Base-by-base conservation (phyloP, 2,888 invertebrate genomes). In the Drosophila nigricruria region DNA sequence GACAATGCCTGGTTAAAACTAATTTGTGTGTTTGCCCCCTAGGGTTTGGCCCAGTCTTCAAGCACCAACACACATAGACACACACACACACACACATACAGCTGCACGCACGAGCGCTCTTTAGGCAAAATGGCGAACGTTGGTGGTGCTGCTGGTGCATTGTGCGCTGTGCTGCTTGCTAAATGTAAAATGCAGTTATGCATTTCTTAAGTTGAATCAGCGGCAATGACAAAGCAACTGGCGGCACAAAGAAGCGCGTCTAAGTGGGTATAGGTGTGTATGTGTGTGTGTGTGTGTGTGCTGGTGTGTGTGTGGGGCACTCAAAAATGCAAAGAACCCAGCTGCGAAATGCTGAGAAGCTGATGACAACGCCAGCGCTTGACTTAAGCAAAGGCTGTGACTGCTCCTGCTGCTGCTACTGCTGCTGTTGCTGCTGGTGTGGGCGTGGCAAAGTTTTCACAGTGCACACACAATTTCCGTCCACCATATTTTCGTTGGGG, bases 1-100 rank as follows among this genome's bases (percentile, higher is more conserved):
- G 84, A 88, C 84, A 88, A 86, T 85, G 86, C 74, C 81, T 78
- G 88, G 83, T 82, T 84, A 85, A 88, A 84, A 84, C 84, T 84
- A 84, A 84, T 84, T 84, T 84, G 86, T 82, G 77, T 85, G 86
- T 56, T 77, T 64, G 86, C 77, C 61, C 54, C 57, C 59, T 45
- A 53, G 58, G 61, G 62, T 52, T 45, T 47, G 60, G 53, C 70
- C 58, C 58, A 43, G 30, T 54, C 65, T 45, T 30, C 5, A 52
- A 49, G 53, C 49, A 57, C 47, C 47, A 59, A 68, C 67, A 56
- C 36, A 27, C 27, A 43, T 3, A n/a, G n/a, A 30, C 58, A 34
- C 34, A 49, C 42, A 38, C 36, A 56, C 60, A 57, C 57, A 59
- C 53, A 52, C 43, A 32, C 54, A 52, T 5, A 65, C 40, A 68